Evolutionary conservation across 2,113 vertebrate species (phyloP).

Genomic region (Riparia riparia): DNA sequence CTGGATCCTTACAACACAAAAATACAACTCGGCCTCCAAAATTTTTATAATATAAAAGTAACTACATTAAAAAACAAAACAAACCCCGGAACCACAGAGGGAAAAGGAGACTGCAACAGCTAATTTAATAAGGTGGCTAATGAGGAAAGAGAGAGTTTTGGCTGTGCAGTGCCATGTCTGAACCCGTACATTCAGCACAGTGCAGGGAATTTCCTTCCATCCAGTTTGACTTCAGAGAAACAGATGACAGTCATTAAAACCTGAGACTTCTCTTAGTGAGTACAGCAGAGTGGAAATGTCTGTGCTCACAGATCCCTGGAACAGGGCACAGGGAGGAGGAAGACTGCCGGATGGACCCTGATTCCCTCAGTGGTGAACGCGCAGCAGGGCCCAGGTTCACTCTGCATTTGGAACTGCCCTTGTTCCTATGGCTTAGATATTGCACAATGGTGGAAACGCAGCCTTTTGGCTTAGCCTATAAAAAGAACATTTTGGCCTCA

Average conservation of each 20-base stretch:
- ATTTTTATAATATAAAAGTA: neutral
- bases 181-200: neutral
- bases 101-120: neutral
- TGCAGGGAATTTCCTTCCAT: neutral
- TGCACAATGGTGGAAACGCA: neutral
- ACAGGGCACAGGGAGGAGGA: neutral
- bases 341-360: fast-evolving
- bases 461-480: neutral
- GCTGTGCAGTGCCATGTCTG: neutral
- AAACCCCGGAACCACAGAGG: neutral
- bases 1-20: neutral
- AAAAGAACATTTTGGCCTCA: neutral
- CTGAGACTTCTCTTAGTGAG: neutral
- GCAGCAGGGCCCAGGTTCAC: neutral
- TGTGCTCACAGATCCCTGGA: neutral
- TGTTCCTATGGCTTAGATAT: neutral
- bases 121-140: neutral
- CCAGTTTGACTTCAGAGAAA: neutral
- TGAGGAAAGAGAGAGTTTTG: neutral
- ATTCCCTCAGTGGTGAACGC: fast-evolving
- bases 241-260: neutral
- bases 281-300: neutral
- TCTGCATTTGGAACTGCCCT: neutral
- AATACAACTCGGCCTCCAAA: neutral
- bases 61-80: neutral